These are phyloP conservation scores for Alouatta palliata DNA, from an alignment of 2,113 vertebrate genomes.

Conservation along the genomic window DNA sequence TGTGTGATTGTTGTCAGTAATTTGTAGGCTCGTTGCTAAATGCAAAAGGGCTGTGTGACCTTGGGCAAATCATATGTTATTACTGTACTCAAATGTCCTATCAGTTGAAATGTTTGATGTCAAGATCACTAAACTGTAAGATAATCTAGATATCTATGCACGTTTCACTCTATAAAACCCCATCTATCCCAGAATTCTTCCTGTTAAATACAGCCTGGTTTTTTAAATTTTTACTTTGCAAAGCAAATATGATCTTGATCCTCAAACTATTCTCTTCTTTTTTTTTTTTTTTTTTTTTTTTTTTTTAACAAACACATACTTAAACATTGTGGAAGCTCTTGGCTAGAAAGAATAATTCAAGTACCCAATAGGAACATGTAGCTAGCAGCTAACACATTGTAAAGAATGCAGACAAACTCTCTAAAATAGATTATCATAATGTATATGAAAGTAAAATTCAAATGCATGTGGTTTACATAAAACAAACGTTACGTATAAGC, in stretches of 20 bases:
- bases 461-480: too few relatives aligned
- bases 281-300: not conserved
- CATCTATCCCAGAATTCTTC: not conserved
- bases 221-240: constrained; percentile 25
- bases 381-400: too few relatives aligned
- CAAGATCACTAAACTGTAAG: not conserved
- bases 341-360: not conserved
- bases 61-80: not conserved
- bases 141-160: not conserved
- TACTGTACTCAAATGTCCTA: not conserved
- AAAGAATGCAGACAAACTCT: too few relatives aligned
- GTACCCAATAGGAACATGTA: too few relatives aligned
- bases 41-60: not conserved
- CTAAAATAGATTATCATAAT: too few relatives aligned
- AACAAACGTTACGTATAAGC: too few relatives aligned
- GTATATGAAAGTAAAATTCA: too few relatives aligned
- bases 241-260: constrained; percentile 15
- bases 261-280: not conserved
- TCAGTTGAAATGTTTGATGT: not conserved
- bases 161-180: not conserved
- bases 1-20: not conserved
- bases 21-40: not conserved
- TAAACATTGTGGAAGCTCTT: not conserved
- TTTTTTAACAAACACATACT: not conserved
- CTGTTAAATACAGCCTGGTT: not conserved